A percentile compares a stretch with the other conserved stretches of the same genome.
These are phyloP conservation scores for Cladopsammia gracilis DNA, from an alignment of 64 coral and sea anemone genomes.

Conservation along the genomic window DNA sequence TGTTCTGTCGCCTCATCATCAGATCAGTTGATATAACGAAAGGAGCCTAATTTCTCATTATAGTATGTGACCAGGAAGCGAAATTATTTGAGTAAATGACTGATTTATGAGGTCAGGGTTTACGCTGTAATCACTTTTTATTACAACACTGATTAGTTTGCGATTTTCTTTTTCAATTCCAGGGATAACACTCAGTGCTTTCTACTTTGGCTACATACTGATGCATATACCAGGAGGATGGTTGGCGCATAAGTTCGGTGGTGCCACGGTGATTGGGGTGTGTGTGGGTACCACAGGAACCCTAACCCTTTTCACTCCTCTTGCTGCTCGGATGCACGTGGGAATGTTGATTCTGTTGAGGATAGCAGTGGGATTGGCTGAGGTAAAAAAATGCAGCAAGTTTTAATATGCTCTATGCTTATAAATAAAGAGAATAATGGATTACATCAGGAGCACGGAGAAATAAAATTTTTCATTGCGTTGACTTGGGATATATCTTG, in stretches of 20 bases:
- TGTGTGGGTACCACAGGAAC: not conserved
- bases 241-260: slow-evolving; percentile 1
- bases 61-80: too few species aligned
- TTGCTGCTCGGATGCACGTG: not conserved
- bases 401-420: too few species aligned
- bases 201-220: not conserved
- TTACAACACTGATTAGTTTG: not conserved
- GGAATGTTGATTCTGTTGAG: not conserved
- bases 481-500: too few species aligned
- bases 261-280: not conserved
- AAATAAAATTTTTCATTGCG: too few species aligned
- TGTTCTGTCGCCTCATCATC: too few species aligned
- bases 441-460: too few species aligned
- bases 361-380: not conserved
- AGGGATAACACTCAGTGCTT: not conserved
- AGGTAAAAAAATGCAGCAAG: not conserved
- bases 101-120: too few species aligned
- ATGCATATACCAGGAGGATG: not conserved
- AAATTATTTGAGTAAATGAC: too few species aligned
- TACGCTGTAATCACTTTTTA: too few species aligned
- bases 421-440: too few species aligned
- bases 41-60: too few species aligned
- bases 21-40: too few species aligned
- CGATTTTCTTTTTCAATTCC: not conserved
- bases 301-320: not conserved